Percentiles rank a stretch among this genome's conserved stretches.
These are phyloP conservation scores for Sturnus vulgaris DNA, from an alignment of 2,113 vertebrate genomes.

Conservation along the genomic window DNA sequence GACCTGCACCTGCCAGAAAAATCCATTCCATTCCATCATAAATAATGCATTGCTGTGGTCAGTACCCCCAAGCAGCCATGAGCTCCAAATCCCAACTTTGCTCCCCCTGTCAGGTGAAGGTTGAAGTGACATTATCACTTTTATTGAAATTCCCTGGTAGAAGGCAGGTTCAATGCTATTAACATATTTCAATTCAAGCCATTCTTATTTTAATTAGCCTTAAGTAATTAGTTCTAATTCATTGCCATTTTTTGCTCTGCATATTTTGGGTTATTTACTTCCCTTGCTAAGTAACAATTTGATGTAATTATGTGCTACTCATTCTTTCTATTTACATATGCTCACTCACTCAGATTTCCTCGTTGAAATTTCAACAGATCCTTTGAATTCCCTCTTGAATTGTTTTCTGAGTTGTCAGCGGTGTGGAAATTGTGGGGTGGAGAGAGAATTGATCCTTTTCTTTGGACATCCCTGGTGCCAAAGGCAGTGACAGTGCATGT, in stretches of 20 bases:
- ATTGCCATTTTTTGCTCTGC: constrained; percentile 66
- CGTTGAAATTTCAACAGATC: constrained; percentile 58
- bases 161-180: constrained; percentile 69
- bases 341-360: constrained; percentile 37
- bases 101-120: not conserved
- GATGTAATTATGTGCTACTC: constrained; percentile 76
- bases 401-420: constrained; percentile 47
- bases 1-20: not conserved
- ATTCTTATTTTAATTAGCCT: constrained; percentile 83
- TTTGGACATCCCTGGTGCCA: constrained; percentile 41
- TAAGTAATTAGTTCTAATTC: constrained; percentile 82
- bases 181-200: constrained; percentile 72
- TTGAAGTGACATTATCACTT: constrained; percentile 2
- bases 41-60: constrained; percentile 10
- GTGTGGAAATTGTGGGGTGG: constrained; percentile 49
- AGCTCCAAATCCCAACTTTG: not conserved
- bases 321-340: constrained; percentile 70
- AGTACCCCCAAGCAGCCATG: not conserved
- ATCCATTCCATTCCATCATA: not conserved
- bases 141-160: constrained; percentile 65
- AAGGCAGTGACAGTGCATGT: constrained; percentile 1
- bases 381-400: constrained; percentile 64
- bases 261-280: constrained; percentile 80
- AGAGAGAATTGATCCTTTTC: constrained; percentile 36
- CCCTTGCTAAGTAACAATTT: constrained; percentile 77